A percentile compares a stretch with the other conserved stretches of the same genome.
These are phyloP conservation scores for Ceratina calcarata DNA, from an alignment of 1,140 invertebrate species.

Conservation along the genomic window DNA sequence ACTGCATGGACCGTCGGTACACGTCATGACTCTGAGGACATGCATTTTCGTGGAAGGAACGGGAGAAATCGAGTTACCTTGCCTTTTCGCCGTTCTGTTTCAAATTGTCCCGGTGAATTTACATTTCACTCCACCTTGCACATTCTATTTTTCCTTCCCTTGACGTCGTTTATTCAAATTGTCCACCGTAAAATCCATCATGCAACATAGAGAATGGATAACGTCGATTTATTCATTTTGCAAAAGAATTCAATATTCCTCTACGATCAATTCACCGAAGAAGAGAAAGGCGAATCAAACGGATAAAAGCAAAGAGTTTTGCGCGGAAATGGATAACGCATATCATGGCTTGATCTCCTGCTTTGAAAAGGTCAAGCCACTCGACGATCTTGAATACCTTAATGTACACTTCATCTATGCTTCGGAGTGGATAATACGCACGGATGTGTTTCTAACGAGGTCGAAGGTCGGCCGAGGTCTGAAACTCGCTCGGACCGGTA, in stretches of 20 bases:
- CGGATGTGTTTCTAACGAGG: slow-evolving; percentile 51
- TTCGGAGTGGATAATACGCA: slow-evolving; percentile 30
- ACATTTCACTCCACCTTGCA: no score
- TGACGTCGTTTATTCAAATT: background rate
- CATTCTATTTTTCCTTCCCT: background rate
- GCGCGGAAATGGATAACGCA: background rate
- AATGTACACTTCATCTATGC: slow-evolving; percentile 45
- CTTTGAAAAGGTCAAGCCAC: slow-evolving; percentile 18
- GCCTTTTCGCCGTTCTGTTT: background rate
- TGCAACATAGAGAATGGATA: no score
- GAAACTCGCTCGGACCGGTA: slow-evolving; percentile 1
- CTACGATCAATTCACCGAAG: background rate
- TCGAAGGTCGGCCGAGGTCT: slow-evolving; percentile 13
- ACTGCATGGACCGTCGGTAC: background rate
- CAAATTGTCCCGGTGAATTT: background rate
- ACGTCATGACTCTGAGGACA: background rate
- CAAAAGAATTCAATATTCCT: no score
- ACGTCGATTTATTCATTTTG: no score
- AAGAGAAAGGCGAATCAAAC: background rate
- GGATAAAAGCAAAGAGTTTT: background rate
- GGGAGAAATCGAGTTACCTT: slow-evolving; percentile 1
- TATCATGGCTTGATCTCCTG: background rate
- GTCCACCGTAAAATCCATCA: no score
- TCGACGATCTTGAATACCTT: slow-evolving; percentile 24
- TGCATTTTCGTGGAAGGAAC: slow-evolving; percentile 6